Evolutionary conservation across 1,140 invertebrate genomes (phyloP).

Genomic region (Mya arenaria): DNA sequence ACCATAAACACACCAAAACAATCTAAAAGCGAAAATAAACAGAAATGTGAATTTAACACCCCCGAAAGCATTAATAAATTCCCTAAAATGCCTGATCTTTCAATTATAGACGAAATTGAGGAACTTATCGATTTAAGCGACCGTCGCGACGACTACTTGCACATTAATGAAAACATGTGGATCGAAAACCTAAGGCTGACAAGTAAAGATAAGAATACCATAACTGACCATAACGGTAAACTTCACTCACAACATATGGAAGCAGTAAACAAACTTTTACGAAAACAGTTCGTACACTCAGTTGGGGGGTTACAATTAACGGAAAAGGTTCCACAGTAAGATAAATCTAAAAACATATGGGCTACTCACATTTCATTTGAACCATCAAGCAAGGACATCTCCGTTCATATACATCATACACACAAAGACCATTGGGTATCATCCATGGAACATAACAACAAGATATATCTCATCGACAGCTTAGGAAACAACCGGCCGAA

Average conservation of each 20-base stretch:
- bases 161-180: neutral
- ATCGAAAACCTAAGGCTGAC: constrained; percentile 8
- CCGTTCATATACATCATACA: constrained; percentile 5
- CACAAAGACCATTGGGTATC: constrained; percentile 8
- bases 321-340: constrained; percentile 1
- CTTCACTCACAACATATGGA: constrained; percentile 28
- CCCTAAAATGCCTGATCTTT: neutral
- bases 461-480: constrained; percentile 11
- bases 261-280: constrained; percentile 2
- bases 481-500: neutral
- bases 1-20: constrained; percentile 4
- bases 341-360: constrained; percentile 2
- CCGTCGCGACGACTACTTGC: neutral
- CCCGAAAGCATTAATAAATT: constrained; percentile 14
- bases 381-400: neutral
- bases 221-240: constrained; percentile 7
- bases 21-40: neutral
- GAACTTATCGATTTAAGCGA: constrained; percentile 16
- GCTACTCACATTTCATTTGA: neutral
- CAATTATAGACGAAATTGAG: neutral
- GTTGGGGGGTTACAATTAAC: neutral
- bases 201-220: constrained; percentile 5
- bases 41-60: neutral
- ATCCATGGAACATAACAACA: neutral
- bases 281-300: neutral